These are phyloP conservation scores for Syngnathus scovelli DNA, from an alignment of 2,113 vertebrate genomes.

Conservation along the genomic window DNA sequence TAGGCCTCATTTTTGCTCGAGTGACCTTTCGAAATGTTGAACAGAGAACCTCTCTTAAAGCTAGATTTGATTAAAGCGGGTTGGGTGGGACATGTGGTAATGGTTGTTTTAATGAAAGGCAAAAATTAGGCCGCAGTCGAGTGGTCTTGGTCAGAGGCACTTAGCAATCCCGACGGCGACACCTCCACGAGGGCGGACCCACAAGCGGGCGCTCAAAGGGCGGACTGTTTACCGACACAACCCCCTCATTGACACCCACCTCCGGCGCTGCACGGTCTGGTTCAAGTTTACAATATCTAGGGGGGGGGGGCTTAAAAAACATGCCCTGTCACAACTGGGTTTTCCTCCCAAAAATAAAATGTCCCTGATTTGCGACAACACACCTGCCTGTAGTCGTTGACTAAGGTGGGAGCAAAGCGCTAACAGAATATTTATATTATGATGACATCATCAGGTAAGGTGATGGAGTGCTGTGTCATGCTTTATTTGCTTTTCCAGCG, in stretches of 20 bases:
- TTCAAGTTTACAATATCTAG: conserved; percentile 52
- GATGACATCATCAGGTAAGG: conserved; percentile 48
- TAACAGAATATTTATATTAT: conserved; percentile 32
- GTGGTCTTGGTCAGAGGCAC: conserved; percentile 23
- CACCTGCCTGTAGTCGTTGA: conserved; percentile 20
- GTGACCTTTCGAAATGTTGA: not conserved
- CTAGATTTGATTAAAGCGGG: not conserved
- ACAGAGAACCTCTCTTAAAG: not conserved
- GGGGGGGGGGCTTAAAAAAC: conserved; percentile 43
- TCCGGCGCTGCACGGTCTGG: conserved; percentile 47
- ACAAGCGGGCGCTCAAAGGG: conserved; percentile 48
- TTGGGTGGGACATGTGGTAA: not conserved
- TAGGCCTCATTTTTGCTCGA: not conserved
- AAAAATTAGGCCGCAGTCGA: conserved; percentile 1
- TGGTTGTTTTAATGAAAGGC: not conserved
- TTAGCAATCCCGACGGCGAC: conserved; percentile 31
- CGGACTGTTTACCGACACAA: conserved; percentile 52
- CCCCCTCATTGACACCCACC: conserved; percentile 44
- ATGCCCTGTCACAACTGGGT: conserved; percentile 48
- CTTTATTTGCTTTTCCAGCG: conserved; percentile 58
- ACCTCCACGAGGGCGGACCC: conserved; percentile 38
- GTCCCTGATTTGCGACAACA: conserved; percentile 33
- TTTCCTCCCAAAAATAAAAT: conserved; percentile 27
- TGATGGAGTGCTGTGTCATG: conserved; percentile 59
- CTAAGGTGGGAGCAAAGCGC: conserved; percentile 25